Conservation (phyloP, 64 coral and sea anemone species). For the Montipora foliosa region DNA sequence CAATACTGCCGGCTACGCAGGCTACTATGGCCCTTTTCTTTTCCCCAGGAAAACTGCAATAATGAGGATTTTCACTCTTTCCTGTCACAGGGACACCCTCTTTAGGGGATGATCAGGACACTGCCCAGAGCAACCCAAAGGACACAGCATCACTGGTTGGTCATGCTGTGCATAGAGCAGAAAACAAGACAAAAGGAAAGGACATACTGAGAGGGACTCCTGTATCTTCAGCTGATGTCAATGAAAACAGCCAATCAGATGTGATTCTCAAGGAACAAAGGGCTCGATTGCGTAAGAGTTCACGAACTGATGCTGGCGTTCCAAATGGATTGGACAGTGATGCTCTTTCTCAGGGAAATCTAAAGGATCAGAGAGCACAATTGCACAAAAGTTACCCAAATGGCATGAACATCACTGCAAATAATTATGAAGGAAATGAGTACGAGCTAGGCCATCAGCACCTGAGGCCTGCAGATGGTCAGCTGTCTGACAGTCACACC, state of each 20-base stretch:
- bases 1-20: too few species aligned
- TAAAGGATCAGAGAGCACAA: slow-evolving; percentile 20
- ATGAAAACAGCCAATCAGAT: neutral
- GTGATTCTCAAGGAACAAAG: slow-evolving; percentile 29
- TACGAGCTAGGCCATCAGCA: slow-evolving; percentile 23
- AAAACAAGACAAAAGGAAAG: slow-evolving; percentile 33
- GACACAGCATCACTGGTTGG: slow-evolving; percentile 65
- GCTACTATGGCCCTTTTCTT: too few species aligned
- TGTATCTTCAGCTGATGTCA: neutral
- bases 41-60: too few species aligned
- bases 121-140: slow-evolving; percentile 3
- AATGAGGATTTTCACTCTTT: neutral
- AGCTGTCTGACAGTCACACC: neutral
- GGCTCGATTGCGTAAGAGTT: slow-evolving; percentile 39
- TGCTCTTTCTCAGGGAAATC: slow-evolving; percentile 7
- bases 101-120: neutral
- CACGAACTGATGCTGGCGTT: neutral
- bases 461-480: neutral
- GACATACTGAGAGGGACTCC: neutral
- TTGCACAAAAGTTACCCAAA: neutral
- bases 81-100: neutral
- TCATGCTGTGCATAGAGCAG: slow-evolving; percentile 56
- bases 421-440: neutral
- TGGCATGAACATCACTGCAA: neutral
- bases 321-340: slow-evolving; percentile 3